Evolutionary conservation across 2,888 invertebrate genomes (phyloP), one percentile per base, ranked within the genome.

Genomic region (Oligia strigilis): DNA sequence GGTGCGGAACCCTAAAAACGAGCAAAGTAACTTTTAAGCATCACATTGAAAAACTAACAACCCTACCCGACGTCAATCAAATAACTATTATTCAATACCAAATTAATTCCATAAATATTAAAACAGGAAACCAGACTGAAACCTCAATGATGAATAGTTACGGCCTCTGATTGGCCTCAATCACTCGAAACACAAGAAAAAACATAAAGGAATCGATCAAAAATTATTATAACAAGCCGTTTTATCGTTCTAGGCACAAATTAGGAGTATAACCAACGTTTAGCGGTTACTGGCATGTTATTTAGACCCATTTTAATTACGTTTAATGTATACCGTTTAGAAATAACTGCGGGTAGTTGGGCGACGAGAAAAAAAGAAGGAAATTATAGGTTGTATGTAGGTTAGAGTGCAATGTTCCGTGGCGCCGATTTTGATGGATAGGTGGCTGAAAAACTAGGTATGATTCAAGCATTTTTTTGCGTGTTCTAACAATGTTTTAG

Each of bases 231-330:
- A 94, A 94, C 93, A 83, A 94, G 94, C 89, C 90, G 87, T 92
- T 93, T 90, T 90, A 89, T 87, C 88, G 88, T 90, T 88, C 83
- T 85, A 87, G 90, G 89, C 85, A 89, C 91, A 90, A 90, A 91
- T 92, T 91, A 93, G 86, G 89, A 87, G 85, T 85, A 90, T 78
- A 90, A 82, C 91, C 88, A 80, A 71, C 90, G 88, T 93, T 94
- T 94, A 92, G 88, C 77, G 86, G 84, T 85, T 83, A 85, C 85
- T 90, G 83, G 79, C 88, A 87, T 92, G 91, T 93, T 92, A 94
- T 94, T 94, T 93, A 87, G 92, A 78, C 84, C 90, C 88, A 89
- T 87, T 91, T 92, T 95, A 94, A 95, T 95, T 92, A 90, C 87
- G 87, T 90, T 90, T 93, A 94, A 94, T 93, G 91, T 89, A 90